Evolutionary conservation across 2,888 invertebrate genomes (phyloP), one percentile per base, ranked within the genome.

Genomic region (Caenorhabditis sp.): DNA sequence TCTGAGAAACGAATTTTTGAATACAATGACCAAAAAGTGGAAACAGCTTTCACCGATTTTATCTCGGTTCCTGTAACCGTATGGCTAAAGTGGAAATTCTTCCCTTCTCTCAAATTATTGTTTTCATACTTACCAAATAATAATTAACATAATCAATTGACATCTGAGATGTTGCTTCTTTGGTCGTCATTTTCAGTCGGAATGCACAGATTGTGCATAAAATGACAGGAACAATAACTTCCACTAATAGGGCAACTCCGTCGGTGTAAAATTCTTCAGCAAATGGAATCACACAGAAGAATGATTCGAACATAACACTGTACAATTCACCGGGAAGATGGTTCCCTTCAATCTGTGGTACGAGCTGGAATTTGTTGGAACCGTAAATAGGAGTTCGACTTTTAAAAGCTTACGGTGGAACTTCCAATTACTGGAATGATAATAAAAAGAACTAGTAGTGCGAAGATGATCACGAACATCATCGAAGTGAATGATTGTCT

Each of bases 201-300:
- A 80, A n/a, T 2, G 80, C 80, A 24, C 49, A 74, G 10, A 80
- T 54, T 7, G 54, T 19, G 28, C 80, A 80, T 0, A 80, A 14
- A 16, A 68, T 8, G 0, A 74, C 1, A 0, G 80, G 80, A 12
- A 74, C 73, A 22, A 80, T n/a, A 28, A 73, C 64, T 51, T 80
- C 80, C 8, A 80, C 80, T 26, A 80, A 68, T 2, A 80, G 59
- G 1, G 73, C 80, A 16, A 80, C 73, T 22, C 66, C 73, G 28
- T 80, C 73, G 12, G 80, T 80, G 44, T 80, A 80, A n/a, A 80
- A 51, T 16, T 74, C 51, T 35, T 80, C 74, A n/a, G 80, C 38
- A 61, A 74, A 80, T 28, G 80, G 80, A 44, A 74, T 66, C 22
- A 80, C 80, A 54, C 80, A 80, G 51, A 68, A 80, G 54, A 74